phyloP scores from a whole-genome alignment of 2,113 vertebrate species.

The Danio rerio region DNA sequence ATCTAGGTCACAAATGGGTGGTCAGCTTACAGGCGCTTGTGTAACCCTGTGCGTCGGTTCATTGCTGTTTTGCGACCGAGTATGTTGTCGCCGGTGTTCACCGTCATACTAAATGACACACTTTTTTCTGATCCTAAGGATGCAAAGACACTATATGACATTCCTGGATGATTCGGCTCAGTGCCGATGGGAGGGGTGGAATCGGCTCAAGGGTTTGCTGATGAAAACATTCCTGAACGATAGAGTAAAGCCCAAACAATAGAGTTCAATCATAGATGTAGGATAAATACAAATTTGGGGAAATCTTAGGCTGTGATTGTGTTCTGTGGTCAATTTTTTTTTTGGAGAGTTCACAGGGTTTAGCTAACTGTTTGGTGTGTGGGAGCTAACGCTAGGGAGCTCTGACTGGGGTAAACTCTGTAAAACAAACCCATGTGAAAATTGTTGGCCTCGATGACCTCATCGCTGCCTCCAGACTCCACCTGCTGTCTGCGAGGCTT shows the following conservation, averaged over 20 bases:
- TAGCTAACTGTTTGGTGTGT: constrained; percentile 1
- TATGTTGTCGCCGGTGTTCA: not conserved
- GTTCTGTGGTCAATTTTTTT: not conserved
- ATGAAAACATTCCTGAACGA: constrained; percentile 49
- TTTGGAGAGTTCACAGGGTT: constrained; percentile 1
- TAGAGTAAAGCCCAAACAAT: constrained; percentile 36
- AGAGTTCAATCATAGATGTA: constrained; percentile 23
- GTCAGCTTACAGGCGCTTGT: not conserved
- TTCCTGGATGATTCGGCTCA: not conserved
- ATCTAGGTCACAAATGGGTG: constrained; percentile 35
- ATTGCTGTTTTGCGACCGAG: not conserved
- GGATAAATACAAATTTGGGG: constrained; percentile 29
- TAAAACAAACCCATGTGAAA: constrained; percentile 43
- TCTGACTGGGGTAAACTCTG: constrained; percentile 23
- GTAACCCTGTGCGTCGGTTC: not conserved
- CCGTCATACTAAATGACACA: not conserved
- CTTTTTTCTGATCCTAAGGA: constrained; percentile 8
- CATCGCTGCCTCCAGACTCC: constrained; percentile 28
- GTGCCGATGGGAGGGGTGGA: constrained; percentile 1
- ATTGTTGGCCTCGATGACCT: constrained; percentile 26
- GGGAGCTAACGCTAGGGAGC: not conserved
- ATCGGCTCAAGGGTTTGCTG: constrained; percentile 18
- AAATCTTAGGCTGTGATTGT: not conserved
- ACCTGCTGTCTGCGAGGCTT: constrained; percentile 34
- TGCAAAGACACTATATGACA: not conserved